These are phyloP conservation scores for Ypsolopha scabrella DNA, from an alignment of 2,888 invertebrate genomes.

Conservation along the genomic window DNA sequence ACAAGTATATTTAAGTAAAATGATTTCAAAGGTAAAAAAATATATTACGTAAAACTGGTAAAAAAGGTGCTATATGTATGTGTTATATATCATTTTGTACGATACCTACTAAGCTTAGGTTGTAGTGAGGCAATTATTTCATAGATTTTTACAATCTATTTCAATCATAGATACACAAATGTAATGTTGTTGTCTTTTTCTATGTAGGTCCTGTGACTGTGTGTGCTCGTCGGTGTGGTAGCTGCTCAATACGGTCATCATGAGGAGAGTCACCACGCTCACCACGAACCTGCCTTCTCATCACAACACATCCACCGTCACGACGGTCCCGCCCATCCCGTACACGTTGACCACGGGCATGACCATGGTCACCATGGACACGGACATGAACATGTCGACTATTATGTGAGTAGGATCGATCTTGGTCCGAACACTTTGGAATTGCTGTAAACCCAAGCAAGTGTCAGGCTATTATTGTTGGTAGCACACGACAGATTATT, in stretches of 20 bases:
- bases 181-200: no score
- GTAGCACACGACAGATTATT: no score
- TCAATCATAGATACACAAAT: no score
- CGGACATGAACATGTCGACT: constrained; percentile 25
- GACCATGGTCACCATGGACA: constrained; percentile 12
- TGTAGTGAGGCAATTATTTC: no score
- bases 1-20: constrained; percentile 24
- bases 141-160: no score
- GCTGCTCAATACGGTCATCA: constrained; percentile 31
- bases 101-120: no score
- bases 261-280: constrained; percentile 8
- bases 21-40: constrained; percentile 60
- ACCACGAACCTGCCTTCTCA: constrained; percentile 45
- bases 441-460: no score
- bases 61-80: no score
- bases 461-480: no score
- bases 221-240: constrained; percentile 27
- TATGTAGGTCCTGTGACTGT: constrained; percentile 30
- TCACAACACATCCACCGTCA: constrained; percentile 45
- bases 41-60: no score
- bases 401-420: constrained; percentile 25
- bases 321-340: constrained; percentile 34
- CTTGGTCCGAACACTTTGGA: no score
- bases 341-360: constrained; percentile 14
- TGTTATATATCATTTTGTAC: no score